Base-by-base conservation (phyloP, 30 jellyfish, hydroid and myxozoan genomes). In the Aurelia sp. region DNA sequence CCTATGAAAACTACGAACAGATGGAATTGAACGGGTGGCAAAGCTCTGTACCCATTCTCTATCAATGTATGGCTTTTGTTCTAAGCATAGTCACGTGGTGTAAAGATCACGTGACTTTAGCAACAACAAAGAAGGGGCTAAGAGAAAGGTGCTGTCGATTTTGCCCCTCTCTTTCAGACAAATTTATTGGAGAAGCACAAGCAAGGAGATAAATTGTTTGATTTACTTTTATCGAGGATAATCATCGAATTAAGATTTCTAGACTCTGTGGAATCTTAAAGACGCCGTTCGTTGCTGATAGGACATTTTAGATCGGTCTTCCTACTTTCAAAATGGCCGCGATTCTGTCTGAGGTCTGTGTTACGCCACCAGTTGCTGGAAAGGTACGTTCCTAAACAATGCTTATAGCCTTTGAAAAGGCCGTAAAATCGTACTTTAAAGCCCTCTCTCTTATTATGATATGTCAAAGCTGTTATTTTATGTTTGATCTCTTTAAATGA, bases 1-100 rank as follows among this genome's bases (percentile, higher is more conserved):
- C 90, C 90, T 20, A 41, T 69, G 73, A 61, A 81, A 59, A 67
- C 84, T 67, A 33, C 65, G 82, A 74, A 74, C 94, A 84, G 94
- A 73, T 84, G 94, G 87, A 84, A 74, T n/a, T 6, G 79, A 73
- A 51, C 94, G 74, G 87, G 94, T 82, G 92, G 92, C 92, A 62
- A 82, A 70, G 79, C 85, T 57, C 60, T 82, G 92, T 65, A 55
- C 92, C 92, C 92, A 82, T 82, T 82, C 92, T 82, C 92, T 82
- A 22, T 82, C 83, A 17, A 78, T 50, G 55, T 44, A 69, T 60
- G 79, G 78, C 92, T 50, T 57, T 82, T 82, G 92, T 82, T 63
- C 74, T 70, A 58, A 22, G 66, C 19, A 35, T 11, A 55, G 64
- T 67, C 78, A 82, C 83, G 82, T 67, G 76, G 59, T 48, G 20